Evolutionary conservation across 2,797 vertebrate genomes (phyloP), one percentile per base, ranked within the genome.

Genomic region (Potorous gilbertii): DNA sequence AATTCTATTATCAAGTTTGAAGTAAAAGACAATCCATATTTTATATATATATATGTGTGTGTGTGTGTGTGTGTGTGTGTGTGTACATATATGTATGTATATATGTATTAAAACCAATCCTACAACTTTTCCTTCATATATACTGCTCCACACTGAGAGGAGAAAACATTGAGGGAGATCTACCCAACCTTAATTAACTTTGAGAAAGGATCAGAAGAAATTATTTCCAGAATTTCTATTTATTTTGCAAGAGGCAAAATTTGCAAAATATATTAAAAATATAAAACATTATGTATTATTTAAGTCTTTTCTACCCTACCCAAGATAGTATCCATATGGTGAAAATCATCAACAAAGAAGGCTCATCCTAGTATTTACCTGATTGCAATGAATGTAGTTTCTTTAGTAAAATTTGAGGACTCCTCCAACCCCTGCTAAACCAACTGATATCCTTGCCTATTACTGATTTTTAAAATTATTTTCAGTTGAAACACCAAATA

Each of bases 141-240:
- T 55, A 92, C 92, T 59, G 92, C 27, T 27, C 62, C 93, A 55
- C 56, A 95, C 16, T 52, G 93, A 94, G 93, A 94, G n/a, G 29
- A 28, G 40, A 55, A 94, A 92, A 52, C 9, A 57, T 62, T 90
- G 56, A 14, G 90, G 96, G 14, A 94, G 92, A 94, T 62, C 46
- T 66, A 46, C 87, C 21, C 31, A 13, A 66, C 74, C 28, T 11
- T 81, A 52, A 95, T n/a, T 96, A 95, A 74, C 56, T 90, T 94
- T 96, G 14, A 5, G n/a, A 92, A 96, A 57, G 57, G 90, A 90
- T 90, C 57, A 94, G 56, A 52, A 92, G 54, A 95, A 95, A 50
- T 34, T 90, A 46, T 93, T 55, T 93, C 55, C 0, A 50, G 62
- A 74, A 92, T 29, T 52, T 27, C n/a, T 74, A 94, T 27, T 4